phyloP scores from a whole-genome alignment of 2,888 invertebrate species.

The Sycophila texana region DNA sequence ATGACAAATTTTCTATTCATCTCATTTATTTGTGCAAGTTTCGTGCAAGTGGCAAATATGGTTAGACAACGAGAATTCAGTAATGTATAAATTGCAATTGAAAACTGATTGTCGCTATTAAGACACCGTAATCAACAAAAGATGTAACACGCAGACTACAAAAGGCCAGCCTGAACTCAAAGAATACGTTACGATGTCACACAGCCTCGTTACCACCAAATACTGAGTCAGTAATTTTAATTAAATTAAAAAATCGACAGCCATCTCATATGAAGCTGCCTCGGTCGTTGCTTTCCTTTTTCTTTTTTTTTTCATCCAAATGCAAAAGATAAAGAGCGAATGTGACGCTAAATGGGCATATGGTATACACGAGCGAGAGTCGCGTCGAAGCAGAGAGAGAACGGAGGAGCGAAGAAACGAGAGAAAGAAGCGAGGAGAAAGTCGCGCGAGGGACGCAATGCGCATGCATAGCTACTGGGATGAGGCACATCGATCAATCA shows the following conservation, averaged over 20 bases:
- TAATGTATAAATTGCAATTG: too few relatives aligned
- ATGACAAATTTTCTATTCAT: too few relatives aligned
- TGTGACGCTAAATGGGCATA: constrained; percentile 46
- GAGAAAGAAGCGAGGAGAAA: constrained; percentile 8
- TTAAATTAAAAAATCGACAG: constrained; percentile 33
- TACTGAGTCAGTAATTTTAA: constrained; percentile 18
- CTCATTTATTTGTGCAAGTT: too few relatives aligned
- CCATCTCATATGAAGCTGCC: not conserved
- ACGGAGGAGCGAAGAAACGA: not conserved
- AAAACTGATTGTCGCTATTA: too few relatives aligned
- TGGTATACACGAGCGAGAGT: not conserved
- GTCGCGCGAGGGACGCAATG: too few relatives aligned
- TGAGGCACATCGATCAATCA: constrained; percentile 74
- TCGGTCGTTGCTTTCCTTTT: not conserved
- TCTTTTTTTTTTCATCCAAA: constrained; percentile 57
- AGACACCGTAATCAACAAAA: too few relatives aligned
- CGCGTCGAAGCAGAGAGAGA: constrained; percentile 11
- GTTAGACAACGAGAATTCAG: too few relatives aligned
- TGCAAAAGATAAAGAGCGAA: constrained; percentile 68
- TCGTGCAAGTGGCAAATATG: too few relatives aligned
- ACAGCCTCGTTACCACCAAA: constrained; percentile 16
- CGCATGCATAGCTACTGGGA: constrained; percentile 34
- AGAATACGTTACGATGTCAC: too few relatives aligned
- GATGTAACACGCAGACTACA: too few relatives aligned
- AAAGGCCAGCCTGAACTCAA: too few relatives aligned